A percentile compares a stretch with the other conserved stretches of the same genome.
Conservation (phyloP, 2,113 vertebrate species). For the Dipodomys merriami region DNA sequence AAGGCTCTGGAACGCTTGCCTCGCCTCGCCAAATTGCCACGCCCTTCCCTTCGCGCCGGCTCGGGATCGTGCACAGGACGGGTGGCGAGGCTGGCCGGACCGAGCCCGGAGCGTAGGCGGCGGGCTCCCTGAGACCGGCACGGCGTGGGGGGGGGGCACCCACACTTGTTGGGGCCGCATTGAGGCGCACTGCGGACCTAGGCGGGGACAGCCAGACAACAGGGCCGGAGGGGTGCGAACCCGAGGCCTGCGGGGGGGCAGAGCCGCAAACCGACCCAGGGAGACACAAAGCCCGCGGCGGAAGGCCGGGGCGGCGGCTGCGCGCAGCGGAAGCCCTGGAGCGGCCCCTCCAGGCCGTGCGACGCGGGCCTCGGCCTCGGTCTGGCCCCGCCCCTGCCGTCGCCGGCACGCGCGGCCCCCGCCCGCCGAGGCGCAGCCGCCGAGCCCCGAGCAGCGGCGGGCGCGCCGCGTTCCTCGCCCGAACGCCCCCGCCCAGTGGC, state of each 20-base stretch:
- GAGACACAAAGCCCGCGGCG: slow-evolving; percentile 14
- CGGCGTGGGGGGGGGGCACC: neutral
- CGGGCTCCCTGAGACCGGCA: accelerated
- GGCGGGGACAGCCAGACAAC: neutral
- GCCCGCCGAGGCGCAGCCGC: no score
- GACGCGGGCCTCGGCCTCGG: neutral
- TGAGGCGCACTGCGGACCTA: neutral
- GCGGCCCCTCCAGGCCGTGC: neutral
- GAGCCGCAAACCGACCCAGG: slow-evolving; percentile 51
- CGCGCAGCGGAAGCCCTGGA: accelerated
- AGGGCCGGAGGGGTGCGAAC: neutral
- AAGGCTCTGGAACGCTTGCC: neutral
- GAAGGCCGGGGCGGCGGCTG: neutral
- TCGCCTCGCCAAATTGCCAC: neutral
- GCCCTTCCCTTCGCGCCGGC: neutral
- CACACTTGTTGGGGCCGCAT: neutral
- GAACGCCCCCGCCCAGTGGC: neutral
- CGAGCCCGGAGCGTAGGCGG: neutral
- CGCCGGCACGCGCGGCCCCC: no score
- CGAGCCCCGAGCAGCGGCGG: neutral
- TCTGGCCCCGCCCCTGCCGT: neutral
- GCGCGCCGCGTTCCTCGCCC: no score
- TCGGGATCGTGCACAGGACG: neutral
- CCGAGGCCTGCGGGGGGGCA: neutral
- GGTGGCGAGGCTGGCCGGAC: neutral